Base-by-base conservation (phyloP, 2,797 vertebrate genomes). In the Phrynocephalus forsythii region DNA sequence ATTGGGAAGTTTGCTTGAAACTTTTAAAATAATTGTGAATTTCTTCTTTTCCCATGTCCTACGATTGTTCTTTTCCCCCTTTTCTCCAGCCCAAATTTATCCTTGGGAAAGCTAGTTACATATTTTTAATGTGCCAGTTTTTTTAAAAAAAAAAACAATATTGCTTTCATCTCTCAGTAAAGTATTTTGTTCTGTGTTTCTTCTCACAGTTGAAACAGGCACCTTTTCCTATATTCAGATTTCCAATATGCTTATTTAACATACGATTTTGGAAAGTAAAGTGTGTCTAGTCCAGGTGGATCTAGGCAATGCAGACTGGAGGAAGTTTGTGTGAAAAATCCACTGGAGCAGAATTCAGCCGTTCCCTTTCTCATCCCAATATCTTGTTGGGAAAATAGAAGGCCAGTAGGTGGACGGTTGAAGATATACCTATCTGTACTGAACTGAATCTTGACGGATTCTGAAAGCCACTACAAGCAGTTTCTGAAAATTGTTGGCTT, bases 401-500 rank as follows among this genome's bases (percentile, higher is more conserved):
- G 33, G 52, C 38, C 38, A 33, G 33, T 22, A 48, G 38, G 26
- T 52, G 30, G 10, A 48, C 2, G 67, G 5, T 15, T 26, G 30
- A 24, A 24, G 20, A 78, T 3, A 18, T 60, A 48, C 24, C 38
- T n/a, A 66, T 33, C 4, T 38, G 24, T 22, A 71, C 10, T 52
- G n/a, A 82, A 76, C 28, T 63, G 13, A 63, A 63, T 63, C 60
- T 15, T 63, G 60, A 63, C 28, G 1, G 48, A 79, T 50, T 48
- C 33, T 30, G 50, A 30, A n/a, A 5, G 67, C 28, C 18, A 22
- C 28, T 73, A 15, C 60, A 56, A 81, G 18, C 60, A 60, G 60
- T 5, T 85, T 81, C 83, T 68, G 60, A 68, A 85, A 68, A 85
- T 68, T 10, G 6, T 76, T 75, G 38, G 38, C 30, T 71, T 82